A percentile compares a stretch with the other conserved stretches of the same genome.
These are phyloP conservation scores for Catocala fraxini DNA, from an alignment of 2,888 invertebrate species.

Conservation along the genomic window DNA sequence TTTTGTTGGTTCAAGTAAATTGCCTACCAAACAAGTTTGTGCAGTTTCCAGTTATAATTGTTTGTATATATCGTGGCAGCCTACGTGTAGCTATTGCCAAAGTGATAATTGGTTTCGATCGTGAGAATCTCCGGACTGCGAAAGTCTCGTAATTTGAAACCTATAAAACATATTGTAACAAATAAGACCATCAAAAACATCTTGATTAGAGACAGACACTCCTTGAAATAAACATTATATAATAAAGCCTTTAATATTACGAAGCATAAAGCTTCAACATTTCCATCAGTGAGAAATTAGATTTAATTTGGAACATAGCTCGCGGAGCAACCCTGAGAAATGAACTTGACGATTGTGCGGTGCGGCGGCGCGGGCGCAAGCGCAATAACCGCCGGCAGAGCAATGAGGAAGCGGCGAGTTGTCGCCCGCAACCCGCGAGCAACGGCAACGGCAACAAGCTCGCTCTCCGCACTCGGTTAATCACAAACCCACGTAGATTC, in stretches of 20 bases:
- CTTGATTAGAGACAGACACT: not conserved
- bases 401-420: constrained; percentile 77
- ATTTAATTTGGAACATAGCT: constrained; percentile 37
- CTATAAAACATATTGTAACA: not conserved
- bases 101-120: constrained; percentile 26
- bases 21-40: constrained; percentile 33
- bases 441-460: constrained; percentile 31
- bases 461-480: constrained; percentile 55
- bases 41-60: constrained; percentile 27
- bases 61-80: constrained; percentile 9
- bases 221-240: constrained; percentile 1
- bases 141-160: constrained; percentile 6
- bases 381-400: constrained; percentile 65
- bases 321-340: constrained; percentile 51
- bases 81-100: constrained; percentile 21
- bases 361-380: constrained; percentile 41
- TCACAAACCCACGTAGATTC: constrained; percentile 63
- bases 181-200: not conserved
- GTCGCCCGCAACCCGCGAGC: constrained; percentile 69
- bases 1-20: constrained; percentile 19
- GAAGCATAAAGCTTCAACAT: not conserved
- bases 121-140: constrained; percentile 19
- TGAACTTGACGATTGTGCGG: constrained; percentile 54
- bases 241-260: not conserved
- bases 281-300: constrained; percentile 2